Evolutionary conservation across 2,888 invertebrate species (phyloP).

Genomic region (Cenopis cana): DNA sequence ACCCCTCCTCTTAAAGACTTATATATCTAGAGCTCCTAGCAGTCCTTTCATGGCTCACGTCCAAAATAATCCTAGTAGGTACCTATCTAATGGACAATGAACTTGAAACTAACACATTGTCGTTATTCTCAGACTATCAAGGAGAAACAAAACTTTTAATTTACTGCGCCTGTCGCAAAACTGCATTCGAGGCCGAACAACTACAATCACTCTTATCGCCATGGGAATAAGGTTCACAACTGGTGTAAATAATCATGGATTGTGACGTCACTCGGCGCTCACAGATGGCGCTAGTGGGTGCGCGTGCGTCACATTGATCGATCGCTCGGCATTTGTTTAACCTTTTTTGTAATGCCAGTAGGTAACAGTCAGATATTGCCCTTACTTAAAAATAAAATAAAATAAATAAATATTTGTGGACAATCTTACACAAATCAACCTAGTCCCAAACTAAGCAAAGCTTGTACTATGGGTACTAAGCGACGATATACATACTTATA

Average conservation of each 20-base stretch:
- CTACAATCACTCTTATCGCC: not conserved
- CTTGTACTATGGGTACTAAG: no score
- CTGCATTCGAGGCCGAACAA: conserved; percentile 19
- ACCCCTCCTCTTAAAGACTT: no score
- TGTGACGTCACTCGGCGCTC: conserved; percentile 59
- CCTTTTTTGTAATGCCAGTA: conserved; percentile 53
- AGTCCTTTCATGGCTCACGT: not conserved
- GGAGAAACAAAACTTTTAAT: conserved; percentile 49
- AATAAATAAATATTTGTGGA: no score
- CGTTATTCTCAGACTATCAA: conserved; percentile 30
- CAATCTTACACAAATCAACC: no score
- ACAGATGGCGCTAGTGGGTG: conserved; percentile 65
- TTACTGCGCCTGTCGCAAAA: conserved; percentile 44
- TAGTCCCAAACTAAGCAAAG: no score
- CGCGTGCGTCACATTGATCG: conserved; percentile 63
- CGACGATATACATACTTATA: no score
- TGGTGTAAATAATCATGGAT: not conserved
- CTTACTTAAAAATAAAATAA: no score
- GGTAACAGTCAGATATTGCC: conserved; percentile 7
- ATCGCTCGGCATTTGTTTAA: conserved; percentile 55
- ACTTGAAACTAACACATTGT: conserved; percentile 35
- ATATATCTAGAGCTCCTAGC: no score
- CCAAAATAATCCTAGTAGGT: not conserved
- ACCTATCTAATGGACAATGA: conserved; percentile 27
- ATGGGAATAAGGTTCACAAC: not conserved